Base-by-base conservation (phyloP, 2,113 vertebrate species). In the Mobula hypostoma region DNA sequence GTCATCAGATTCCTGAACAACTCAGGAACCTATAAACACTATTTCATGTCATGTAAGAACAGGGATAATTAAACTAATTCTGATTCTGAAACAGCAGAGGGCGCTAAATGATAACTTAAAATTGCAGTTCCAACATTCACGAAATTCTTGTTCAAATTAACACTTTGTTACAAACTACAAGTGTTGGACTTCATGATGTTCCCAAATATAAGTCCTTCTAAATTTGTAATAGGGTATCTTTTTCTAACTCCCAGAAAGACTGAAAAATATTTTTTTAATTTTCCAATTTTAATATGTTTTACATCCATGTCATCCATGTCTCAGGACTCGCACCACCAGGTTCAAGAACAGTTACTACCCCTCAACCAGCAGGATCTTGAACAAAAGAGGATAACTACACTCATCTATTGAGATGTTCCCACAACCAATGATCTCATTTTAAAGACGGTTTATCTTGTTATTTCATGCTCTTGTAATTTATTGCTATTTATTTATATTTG, bases 101-200 rank as follows among this genome's bases (percentile, higher is more conserved):
- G 91, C 91, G 68, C 91, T 74, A 93, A 93, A 19, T 5, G 91
- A 93, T 70, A 93, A 93, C 40, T 74, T 74, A 74, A 74, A 93
- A 74, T 93, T 70, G 61, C 85, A 48, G 91, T 24, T 72, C n/a
- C 36, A 93, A 7, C 32, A 32, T 90, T 15, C 19, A 66, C 15
- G 9, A 15, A 72, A 76, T 21, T 21, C 91, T 29, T 56, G 58
- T 27, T 56, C 91, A 56, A 32, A 5, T 48, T 74, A 70, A 68
- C n/a, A 29, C 9, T 93, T 68, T 32, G 66, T 91, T 32, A 56
- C 2, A 66, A 15, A 2, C 32, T 12, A n/a, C n/a, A n/a, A 66
- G n/a, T 90, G 61, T 32, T 90, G 61, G 14, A 66, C 27, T 7
- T 4, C 56, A 58, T 17, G 15, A 66, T 88, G 27, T 15, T 63